Conservation (phyloP, 1,140 invertebrate species). For the Ceratosolen solmsi region DNA sequence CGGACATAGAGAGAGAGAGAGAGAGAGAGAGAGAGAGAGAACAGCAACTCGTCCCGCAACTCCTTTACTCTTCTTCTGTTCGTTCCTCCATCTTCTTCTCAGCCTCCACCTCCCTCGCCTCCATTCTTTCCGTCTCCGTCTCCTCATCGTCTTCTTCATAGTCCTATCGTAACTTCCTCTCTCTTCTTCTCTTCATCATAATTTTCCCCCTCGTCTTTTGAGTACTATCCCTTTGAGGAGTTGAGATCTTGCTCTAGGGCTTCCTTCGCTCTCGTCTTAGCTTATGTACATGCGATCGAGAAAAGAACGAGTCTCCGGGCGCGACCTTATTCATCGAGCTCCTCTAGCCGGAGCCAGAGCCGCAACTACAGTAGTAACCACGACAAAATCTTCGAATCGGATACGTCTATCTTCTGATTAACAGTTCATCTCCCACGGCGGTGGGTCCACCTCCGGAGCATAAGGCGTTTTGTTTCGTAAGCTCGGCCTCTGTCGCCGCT, state of each 20-base stretch:
- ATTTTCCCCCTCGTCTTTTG: conserved; percentile 33
- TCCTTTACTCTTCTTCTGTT: conserved; percentile 32
- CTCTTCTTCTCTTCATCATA: conserved; percentile 34
- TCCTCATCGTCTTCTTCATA: conserved; percentile 4
- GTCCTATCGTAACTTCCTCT: conserved; percentile 6
- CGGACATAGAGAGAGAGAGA: not conserved
- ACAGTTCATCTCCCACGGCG: too few relatives aligned
- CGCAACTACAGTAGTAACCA: not conserved
- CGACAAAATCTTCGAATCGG: not conserved
- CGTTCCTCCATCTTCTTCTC: conserved; percentile 11
- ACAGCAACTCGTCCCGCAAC: conserved; percentile 29
- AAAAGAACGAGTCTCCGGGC: conserved; percentile 47
- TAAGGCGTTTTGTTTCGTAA: too few relatives aligned
- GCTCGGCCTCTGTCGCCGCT: too few relatives aligned
- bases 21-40: conserved; percentile 3
- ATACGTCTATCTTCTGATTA: not conserved
- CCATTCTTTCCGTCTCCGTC: not conserved
- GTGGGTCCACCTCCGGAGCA: too few relatives aligned
- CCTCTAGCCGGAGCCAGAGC: not conserved
- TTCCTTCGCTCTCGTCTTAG: conserved; percentile 5
- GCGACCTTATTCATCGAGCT: conserved; percentile 1
- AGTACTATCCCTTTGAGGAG: not conserved
- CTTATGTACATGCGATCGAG: conserved; percentile 49
- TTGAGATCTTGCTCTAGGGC: conserved; percentile 23
- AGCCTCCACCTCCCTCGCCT: not conserved